Evolutionary conservation across 1,140 invertebrate species (phyloP).

Genomic region (Nomia melanderi): DNA sequence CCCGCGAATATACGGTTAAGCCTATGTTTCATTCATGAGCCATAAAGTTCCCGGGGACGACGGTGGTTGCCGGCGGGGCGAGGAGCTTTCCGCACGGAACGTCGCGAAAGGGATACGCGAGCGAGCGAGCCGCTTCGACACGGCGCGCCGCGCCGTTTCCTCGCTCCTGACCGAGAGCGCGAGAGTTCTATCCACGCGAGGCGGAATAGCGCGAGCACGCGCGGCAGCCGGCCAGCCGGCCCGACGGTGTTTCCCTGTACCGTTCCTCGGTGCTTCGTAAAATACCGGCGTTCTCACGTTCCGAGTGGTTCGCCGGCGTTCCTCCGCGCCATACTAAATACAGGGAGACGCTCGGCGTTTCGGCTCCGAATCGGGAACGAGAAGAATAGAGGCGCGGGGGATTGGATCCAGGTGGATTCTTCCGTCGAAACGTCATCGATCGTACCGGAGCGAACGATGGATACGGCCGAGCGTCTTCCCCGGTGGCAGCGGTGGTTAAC

Average conservation of each 20-base stretch:
- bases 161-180: conserved; percentile 20
- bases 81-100: conserved; percentile 29
- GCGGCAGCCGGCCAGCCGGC: not conserved
- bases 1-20: conserved; percentile 69
- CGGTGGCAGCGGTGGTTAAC: conserved; percentile 72
- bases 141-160: conserved; percentile 28
- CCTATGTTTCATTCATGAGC: conserved; percentile 79
- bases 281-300: conserved; percentile 35
- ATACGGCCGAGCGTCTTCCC: conserved; percentile 67
- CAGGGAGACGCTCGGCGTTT: too few relatives aligned
- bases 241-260: not conserved
- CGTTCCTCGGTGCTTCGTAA: conserved; percentile 28
- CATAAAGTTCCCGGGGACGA: conserved; percentile 71
- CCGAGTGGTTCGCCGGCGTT: not conserved
- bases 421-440: conserved; percentile 43
- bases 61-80: conserved; percentile 14
- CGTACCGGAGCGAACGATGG: conserved; percentile 57
- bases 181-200: conserved; percentile 29
- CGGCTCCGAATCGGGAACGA: not conserved
- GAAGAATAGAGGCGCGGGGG: not conserved
- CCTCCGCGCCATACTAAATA: too few relatives aligned
- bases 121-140: conserved; percentile 12
- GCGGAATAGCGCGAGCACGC: not conserved
- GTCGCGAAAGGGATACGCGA: conserved; percentile 25
- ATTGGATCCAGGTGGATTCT: not conserved